Conservation (phyloP, 1,140 invertebrate species). For the Oreohelix idahoensis region DNA sequence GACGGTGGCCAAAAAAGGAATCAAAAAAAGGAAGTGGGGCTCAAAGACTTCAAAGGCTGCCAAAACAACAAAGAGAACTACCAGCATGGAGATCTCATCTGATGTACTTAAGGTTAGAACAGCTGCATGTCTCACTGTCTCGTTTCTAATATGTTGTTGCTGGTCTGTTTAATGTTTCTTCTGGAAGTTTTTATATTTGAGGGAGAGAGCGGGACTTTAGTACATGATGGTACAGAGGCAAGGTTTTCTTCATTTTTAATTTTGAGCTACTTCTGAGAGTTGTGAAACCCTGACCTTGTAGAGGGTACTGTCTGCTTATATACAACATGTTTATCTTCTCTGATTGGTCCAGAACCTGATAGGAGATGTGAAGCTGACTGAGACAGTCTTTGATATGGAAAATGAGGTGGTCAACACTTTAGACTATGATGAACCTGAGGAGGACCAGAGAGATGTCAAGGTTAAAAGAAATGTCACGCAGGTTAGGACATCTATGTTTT, state of each 20-base stretch:
- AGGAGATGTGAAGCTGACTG: slow-evolving; percentile 69
- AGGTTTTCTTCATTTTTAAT: no score
- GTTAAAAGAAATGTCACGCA: slow-evolving; percentile 51
- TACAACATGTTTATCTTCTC: not conserved
- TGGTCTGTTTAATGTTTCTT: no score
- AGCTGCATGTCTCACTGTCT: no score
- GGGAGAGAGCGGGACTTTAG: no score
- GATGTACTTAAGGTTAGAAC: slow-evolving; percentile 72
- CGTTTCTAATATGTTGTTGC: no score
- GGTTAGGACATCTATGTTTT: no score
- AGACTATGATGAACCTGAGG: slow-evolving; percentile 48
- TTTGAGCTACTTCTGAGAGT: no score
- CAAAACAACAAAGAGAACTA: slow-evolving; percentile 48
- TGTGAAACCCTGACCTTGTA: no score
- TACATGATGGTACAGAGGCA: no score
- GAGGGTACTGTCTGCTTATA: not conserved
- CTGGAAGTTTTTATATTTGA: no score
- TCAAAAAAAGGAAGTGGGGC: slow-evolving; percentile 72
- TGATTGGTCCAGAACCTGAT: slow-evolving; percentile 68
- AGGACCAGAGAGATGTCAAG: slow-evolving; percentile 54
- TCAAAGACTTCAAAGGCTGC: slow-evolving; percentile 56
- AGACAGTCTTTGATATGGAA: slow-evolving; percentile 60
- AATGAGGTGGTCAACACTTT: slow-evolving; percentile 58
- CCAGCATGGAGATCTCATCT: slow-evolving; percentile 71
- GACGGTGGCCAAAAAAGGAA: slow-evolving; percentile 54